Conservation (phyloP, 1,140 invertebrate genomes). For the Cheumatopsyche charites region DNA sequence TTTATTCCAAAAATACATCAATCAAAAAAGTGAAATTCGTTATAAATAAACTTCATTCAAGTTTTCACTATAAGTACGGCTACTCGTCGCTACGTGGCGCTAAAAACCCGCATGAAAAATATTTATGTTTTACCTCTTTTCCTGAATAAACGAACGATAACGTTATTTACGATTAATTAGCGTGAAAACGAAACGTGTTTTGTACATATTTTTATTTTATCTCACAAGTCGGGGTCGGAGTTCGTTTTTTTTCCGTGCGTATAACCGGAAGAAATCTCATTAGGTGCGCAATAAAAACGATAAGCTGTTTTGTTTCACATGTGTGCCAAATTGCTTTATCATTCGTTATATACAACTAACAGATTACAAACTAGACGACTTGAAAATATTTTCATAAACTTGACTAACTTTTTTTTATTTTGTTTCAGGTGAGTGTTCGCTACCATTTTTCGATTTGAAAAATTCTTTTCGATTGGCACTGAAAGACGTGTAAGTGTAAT, state of each 20-base stretch:
- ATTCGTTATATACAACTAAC: background rate
- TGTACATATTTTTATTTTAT: background rate
- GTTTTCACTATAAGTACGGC: background rate
- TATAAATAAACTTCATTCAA: too few relatives aligned
- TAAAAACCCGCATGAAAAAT: background rate
- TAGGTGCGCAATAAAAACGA: background rate
- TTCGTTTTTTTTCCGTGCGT: constrained; percentile 1
- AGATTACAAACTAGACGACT: background rate
- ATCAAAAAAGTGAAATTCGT: too few relatives aligned
- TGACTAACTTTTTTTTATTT: constrained; percentile 4
- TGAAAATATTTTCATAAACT: background rate
- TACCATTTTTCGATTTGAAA: background rate
- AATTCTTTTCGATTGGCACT: too few relatives aligned
- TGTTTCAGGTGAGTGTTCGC: constrained; percentile 14
- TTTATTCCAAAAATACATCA: too few relatives aligned
- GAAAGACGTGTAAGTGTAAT: too few relatives aligned
- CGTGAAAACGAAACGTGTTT: constrained; percentile 1
- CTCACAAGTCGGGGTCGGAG: background rate
- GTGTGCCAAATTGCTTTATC: constrained; percentile 11
- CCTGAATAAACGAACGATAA: background rate
- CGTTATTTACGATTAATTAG: constrained; percentile 11
- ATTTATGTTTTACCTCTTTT: background rate
- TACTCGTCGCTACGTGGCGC: background rate
- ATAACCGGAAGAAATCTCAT: constrained; percentile 11
- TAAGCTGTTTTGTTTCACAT: constrained; percentile 8